A percentile compares a stretch with the other conserved stretches of the same genome.
phyloP scores from a whole-genome alignment of 2,113 vertebrate genomes.

The Myocastor coypus region DNA sequence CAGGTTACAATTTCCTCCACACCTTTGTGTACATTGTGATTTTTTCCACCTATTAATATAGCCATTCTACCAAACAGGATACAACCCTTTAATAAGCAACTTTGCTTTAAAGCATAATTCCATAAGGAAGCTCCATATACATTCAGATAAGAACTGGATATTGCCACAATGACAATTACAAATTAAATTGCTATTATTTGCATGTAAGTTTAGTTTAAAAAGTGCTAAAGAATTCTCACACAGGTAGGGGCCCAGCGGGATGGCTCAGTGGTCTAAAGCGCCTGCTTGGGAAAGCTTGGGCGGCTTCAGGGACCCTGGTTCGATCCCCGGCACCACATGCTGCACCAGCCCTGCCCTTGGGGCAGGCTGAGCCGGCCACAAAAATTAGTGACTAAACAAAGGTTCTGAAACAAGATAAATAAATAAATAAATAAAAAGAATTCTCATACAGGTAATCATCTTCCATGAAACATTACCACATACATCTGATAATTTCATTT shows the following conservation, averaged over 20 bases:
- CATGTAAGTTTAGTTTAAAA: not conserved
- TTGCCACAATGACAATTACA: not conserved
- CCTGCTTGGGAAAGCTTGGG: too few relatives aligned
- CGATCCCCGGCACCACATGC: too few relatives aligned
- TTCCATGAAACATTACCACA: not conserved
- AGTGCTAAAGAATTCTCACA: not conserved
- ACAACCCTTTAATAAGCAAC: not conserved
- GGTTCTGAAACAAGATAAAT: too few relatives aligned
- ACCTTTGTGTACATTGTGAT: not conserved
- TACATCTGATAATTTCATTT: not conserved
- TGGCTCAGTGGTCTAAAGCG: too few relatives aligned
- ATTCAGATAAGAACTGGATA: not conserved
- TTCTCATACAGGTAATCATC: not conserved
- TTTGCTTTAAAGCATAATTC: not conserved
- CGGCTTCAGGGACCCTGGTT: too few relatives aligned
- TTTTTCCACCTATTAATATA: not conserved
- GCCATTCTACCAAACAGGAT: not conserved
- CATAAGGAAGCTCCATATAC: not conserved
- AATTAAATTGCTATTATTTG: not conserved
- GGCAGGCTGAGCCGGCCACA: too few relatives aligned
- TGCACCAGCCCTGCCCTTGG: too few relatives aligned
- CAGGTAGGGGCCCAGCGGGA: too few relatives aligned
- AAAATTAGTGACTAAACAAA: too few relatives aligned
- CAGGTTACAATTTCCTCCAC: not conserved
- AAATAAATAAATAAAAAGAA: too few relatives aligned